Evolutionary conservation across 2,888 invertebrate species (phyloP).

Genomic region (Ornithoptera alexandrae): DNA sequence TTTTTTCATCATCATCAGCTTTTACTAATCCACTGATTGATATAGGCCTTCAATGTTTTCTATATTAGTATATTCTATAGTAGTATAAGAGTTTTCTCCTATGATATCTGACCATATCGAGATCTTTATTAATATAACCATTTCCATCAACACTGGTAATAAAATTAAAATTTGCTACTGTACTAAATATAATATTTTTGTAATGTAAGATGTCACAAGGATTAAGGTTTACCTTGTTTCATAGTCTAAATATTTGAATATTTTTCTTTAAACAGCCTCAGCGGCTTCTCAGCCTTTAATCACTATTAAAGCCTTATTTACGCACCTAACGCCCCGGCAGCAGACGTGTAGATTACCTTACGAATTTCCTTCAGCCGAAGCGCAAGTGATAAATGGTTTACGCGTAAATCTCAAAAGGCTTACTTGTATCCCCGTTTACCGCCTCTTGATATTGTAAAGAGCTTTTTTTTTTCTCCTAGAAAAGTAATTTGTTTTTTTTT

Average conservation of each 20-base stretch:
- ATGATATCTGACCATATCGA: no score
- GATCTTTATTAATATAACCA: no score
- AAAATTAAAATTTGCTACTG: no score
- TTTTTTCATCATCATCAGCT: no score
- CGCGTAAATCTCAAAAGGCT: constrained; percentile 29
- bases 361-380: constrained; percentile 20
- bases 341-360: constrained; percentile 24
- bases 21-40: no score
- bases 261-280: neutral
- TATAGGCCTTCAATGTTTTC: no score
- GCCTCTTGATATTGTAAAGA: constrained; percentile 14
- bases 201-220: neutral
- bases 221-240: neutral
- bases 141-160: no score
- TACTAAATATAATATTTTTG: no score
- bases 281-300: constrained; percentile 1
- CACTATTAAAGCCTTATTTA: constrained; percentile 19
- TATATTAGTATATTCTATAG: no score
- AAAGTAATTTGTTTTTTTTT: constrained; percentile 4
- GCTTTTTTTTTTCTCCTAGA: constrained; percentile 7
- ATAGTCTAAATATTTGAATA: neutral
- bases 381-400: constrained; percentile 32
- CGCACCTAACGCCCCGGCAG: constrained; percentile 4
- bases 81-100: no score
- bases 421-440: constrained; percentile 13